These are phyloP conservation scores for Centropyge bicolor DNA, from an alignment of 2,797 vertebrate species.

Conservation along the genomic window DNA sequence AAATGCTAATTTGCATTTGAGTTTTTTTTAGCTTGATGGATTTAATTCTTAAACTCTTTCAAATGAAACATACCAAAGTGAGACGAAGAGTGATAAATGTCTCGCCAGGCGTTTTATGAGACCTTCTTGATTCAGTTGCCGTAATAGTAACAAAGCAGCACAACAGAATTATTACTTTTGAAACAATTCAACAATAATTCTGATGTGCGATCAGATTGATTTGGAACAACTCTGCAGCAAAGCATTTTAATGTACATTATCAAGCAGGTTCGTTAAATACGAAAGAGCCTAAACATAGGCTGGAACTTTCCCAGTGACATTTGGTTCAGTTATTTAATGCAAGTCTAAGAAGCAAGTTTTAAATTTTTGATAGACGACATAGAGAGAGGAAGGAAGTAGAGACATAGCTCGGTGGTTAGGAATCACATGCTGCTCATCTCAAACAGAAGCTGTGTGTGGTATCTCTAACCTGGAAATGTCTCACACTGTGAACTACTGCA, in stretches of 20 bases:
- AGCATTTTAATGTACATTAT: background rate
- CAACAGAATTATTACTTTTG: background rate
- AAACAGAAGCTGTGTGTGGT: slow-evolving; percentile 48
- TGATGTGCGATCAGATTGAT: background rate
- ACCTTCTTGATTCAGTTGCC: accelerated
- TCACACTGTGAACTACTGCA: background rate
- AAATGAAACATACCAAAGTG: background rate
- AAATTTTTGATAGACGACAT: background rate
- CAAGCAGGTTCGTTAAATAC: background rate
- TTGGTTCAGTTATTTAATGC: background rate
- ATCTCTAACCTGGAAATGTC: background rate
- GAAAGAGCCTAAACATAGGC: background rate
- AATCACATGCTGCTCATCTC: slow-evolving; percentile 44
- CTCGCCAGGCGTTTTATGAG: background rate
- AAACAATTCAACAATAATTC: slow-evolving; percentile 22
- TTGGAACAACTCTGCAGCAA: background rate
- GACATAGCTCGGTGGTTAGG: slow-evolving; percentile 46
- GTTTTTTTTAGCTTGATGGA: background rate
- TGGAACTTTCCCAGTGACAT: background rate
- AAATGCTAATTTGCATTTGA: background rate
- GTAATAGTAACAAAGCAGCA: background rate
- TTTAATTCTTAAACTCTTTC: accelerated
- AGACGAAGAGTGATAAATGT: background rate
- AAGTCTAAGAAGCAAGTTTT: background rate
- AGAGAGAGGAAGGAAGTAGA: slow-evolving; percentile 54